These are phyloP conservation scores for Anarsia innoxiella DNA, from an alignment of 2,888 invertebrate genomes.

Conservation along the genomic window DNA sequence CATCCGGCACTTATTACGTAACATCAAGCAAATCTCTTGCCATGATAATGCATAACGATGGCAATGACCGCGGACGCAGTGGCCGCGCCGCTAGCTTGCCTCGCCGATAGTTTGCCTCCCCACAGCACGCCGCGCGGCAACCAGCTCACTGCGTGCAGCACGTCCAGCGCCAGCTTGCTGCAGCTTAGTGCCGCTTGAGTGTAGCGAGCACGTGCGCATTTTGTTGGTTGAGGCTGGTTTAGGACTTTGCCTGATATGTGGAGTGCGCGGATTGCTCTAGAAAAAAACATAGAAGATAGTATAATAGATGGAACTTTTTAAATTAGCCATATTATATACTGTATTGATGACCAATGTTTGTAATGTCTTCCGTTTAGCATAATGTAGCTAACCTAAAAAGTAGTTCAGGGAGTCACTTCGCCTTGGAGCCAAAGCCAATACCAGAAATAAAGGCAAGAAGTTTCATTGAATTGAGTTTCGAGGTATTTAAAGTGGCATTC, in stretches of 20 bases:
- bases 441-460: too few species aligned
- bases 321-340: too few species aligned
- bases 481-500: too few species aligned
- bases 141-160: conserved; percentile 87
- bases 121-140: conserved; percentile 86
- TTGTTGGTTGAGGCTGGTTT: conserved; percentile 33
- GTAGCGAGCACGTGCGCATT: conserved; percentile 51
- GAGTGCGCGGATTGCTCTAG: conserved; percentile 54
- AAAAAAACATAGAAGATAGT: too few species aligned
- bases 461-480: too few species aligned
- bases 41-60: conserved; percentile 51
- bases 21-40: conserved; percentile 37
- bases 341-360: too few species aligned
- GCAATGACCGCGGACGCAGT: conserved; percentile 46
- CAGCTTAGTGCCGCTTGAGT: conserved; percentile 48
- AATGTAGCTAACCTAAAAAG: too few species aligned
- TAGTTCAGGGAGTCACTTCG: too few species aligned
- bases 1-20: too few species aligned
- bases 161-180: conserved; percentile 74
- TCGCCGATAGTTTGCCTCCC: conserved; percentile 78
- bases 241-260: conserved; percentile 36
- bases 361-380: too few species aligned
- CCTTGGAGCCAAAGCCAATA: too few species aligned
- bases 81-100: conserved; percentile 42
- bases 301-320: too few species aligned